Evolutionary conservation across 1,140 invertebrate genomes (phyloP).

Genomic region (Portunus trituberculatus): DNA sequence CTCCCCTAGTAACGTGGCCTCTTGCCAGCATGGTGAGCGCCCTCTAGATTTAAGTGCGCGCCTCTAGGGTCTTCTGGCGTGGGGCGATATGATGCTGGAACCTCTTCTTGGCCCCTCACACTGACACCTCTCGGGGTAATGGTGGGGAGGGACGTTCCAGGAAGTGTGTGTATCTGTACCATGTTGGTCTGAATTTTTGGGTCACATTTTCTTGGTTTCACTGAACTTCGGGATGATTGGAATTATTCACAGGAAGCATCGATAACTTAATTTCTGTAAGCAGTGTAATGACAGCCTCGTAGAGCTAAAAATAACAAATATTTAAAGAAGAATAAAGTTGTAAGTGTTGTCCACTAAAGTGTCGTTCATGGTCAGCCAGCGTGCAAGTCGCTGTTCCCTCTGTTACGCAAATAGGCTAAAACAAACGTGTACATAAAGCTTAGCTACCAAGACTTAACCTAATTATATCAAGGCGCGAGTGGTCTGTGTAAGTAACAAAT

Average conservation of each 20-base stretch:
- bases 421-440: not conserved
- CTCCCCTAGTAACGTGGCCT: not conserved
- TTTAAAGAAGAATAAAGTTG: not conserved
- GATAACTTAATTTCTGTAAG: not conserved
- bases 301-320: not conserved
- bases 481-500: constrained; percentile 22
- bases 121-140: not conserved
- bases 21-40: not conserved
- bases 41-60: not conserved
- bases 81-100: not conserved
- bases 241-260: not conserved
- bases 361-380: not conserved
- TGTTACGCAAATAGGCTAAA: not conserved
- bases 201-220: not conserved
- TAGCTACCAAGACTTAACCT: constrained; percentile 15
- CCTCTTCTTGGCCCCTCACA: not conserved
- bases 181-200: not conserved
- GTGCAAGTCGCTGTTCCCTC: not conserved
- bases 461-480: not conserved
- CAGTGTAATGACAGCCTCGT: not conserved
- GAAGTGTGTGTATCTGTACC: not conserved
- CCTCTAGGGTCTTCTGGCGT: not conserved
- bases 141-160: not conserved
- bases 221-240: not conserved
- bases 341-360: not conserved